Evolutionary conservation across 1,140 invertebrate genomes (phyloP).

Genomic region (Charaxes varanes): DNA sequence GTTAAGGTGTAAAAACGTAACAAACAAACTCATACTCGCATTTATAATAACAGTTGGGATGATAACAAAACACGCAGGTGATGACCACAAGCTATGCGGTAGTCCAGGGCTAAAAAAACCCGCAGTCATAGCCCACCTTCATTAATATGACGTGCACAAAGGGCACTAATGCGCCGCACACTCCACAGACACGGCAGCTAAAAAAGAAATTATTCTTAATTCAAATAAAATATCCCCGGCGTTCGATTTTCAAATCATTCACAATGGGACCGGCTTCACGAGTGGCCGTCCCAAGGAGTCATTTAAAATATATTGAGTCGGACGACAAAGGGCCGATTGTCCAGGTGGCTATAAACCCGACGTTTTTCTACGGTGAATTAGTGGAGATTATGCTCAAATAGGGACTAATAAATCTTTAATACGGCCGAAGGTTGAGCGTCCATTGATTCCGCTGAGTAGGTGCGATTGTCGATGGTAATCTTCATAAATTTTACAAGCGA

Average conservation of each 20-base stretch:
- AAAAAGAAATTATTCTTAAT: constrained; percentile 68
- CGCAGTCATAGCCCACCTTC: constrained; percentile 36
- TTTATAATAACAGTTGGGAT: too few relatives aligned
- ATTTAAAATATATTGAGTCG: constrained; percentile 68
- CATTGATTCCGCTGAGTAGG: constrained; percentile 51
- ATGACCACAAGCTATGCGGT: constrained; percentile 32
- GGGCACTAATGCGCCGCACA: constrained; percentile 63
- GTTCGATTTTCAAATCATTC: constrained; percentile 49
- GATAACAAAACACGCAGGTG: too few relatives aligned
- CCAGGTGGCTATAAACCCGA: constrained; percentile 46
- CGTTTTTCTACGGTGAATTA: constrained; percentile 65
- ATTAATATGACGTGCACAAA: constrained; percentile 56
- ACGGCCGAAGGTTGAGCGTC: constrained; percentile 31
- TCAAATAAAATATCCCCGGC: constrained; percentile 47
- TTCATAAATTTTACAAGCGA: constrained; percentile 58
- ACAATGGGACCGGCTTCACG: constrained; percentile 45
- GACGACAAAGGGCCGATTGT: constrained; percentile 54
- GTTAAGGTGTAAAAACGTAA: too few relatives aligned
- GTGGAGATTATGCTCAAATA: constrained; percentile 60
- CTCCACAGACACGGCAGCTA: constrained; percentile 57
- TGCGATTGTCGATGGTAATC: constrained; percentile 51
- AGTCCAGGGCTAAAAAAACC: constrained; percentile 36
- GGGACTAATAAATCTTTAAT: constrained; percentile 59
- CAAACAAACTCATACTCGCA: too few relatives aligned
- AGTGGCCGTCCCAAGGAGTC: constrained; percentile 46